A percentile compares a stretch with the other conserved stretches of the same genome.
Conservation (phyloP, 1,140 invertebrate species). For the Calosoma granatense region DNA sequence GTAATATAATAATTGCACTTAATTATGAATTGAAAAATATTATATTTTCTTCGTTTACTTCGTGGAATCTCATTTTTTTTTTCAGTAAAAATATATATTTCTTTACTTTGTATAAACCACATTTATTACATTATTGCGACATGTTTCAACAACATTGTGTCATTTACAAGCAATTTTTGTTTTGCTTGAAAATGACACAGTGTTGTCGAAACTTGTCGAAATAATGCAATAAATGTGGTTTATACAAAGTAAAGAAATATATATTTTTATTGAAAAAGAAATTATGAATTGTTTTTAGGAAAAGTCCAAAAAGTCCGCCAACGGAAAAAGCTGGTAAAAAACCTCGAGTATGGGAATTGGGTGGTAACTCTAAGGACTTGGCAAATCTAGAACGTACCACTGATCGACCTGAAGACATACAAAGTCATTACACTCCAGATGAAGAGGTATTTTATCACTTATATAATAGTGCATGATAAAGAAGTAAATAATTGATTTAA, state of each 20-base stretch:
- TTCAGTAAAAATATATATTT: too few species aligned
- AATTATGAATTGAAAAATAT: constrained; percentile 2
- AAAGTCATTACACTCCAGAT: constrained; percentile 47
- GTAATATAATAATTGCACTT: not conserved
- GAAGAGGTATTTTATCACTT: constrained; percentile 50
- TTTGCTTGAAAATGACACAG: not conserved
- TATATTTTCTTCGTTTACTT: too few species aligned
- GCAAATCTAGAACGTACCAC: constrained; percentile 73
- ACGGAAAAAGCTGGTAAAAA: constrained; percentile 81
- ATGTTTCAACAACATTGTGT: too few species aligned
- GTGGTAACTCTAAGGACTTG: constrained; percentile 70
- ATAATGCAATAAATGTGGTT: too few species aligned
- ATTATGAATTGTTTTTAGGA: constrained; percentile 19
- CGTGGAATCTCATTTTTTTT: too few species aligned
- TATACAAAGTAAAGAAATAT: too few species aligned
- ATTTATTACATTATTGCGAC: too few species aligned
- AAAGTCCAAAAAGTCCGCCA: constrained; percentile 49
- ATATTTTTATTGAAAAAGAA: constrained; percentile 11
- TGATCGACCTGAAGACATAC: constrained; percentile 57
- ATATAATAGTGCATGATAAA: too few species aligned
- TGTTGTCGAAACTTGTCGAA: constrained; percentile 1
- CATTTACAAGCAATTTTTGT: too few species aligned
- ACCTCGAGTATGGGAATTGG: constrained; percentile 80
- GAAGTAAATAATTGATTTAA: too few species aligned
- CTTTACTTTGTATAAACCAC: too few species aligned